These are phyloP conservation scores for Ranitomeya variabilis DNA, from an alignment of 2,113 vertebrate genomes.

Conservation along the genomic window DNA sequence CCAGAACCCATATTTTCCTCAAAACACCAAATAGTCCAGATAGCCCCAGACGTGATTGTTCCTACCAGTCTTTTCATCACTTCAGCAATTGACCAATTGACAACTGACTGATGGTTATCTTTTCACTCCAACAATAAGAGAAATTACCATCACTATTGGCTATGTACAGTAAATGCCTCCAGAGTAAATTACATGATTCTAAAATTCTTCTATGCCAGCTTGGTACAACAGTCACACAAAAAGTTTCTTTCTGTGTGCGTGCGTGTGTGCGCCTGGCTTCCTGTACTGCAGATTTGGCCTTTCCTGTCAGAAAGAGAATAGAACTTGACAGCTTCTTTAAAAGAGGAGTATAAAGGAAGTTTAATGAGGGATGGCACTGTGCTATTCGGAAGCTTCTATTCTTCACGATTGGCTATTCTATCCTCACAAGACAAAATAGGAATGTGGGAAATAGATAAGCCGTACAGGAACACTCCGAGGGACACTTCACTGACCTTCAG, in stretches of 20 bases:
- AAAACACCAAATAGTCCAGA: constrained; percentile 83
- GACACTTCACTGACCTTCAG: constrained; percentile 78
- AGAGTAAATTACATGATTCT: constrained; percentile 99
- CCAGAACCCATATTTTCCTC: constrained; percentile 87
- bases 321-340: constrained; percentile 99
- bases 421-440: constrained; percentile 76
- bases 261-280: constrained; percentile 75
- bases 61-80: constrained; percentile 91
- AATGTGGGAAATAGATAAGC: constrained; percentile 82
- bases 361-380: constrained; percentile 89
- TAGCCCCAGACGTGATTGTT: constrained; percentile 89
- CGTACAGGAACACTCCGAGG: constrained; percentile 75
- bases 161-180: constrained; percentile 97
- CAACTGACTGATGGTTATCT: constrained; percentile 99
- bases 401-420: constrained; percentile 82
- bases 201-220: constrained; percentile 89
- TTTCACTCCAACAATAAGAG: constrained; percentile 93
- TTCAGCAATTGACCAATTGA: constrained; percentile 98
- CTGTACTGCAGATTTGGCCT: constrained; percentile 91
- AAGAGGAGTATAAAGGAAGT: constrained; percentile 89
- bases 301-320: constrained; percentile 86
- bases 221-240: constrained; percentile 79
- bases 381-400: constrained; percentile 78
- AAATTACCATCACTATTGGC: constrained; percentile 99
- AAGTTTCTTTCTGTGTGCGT: constrained; percentile 85